Evolutionary conservation across 2,113 vertebrate genomes (phyloP).

Genomic region (Chaenocephalus aceratus): DNA sequence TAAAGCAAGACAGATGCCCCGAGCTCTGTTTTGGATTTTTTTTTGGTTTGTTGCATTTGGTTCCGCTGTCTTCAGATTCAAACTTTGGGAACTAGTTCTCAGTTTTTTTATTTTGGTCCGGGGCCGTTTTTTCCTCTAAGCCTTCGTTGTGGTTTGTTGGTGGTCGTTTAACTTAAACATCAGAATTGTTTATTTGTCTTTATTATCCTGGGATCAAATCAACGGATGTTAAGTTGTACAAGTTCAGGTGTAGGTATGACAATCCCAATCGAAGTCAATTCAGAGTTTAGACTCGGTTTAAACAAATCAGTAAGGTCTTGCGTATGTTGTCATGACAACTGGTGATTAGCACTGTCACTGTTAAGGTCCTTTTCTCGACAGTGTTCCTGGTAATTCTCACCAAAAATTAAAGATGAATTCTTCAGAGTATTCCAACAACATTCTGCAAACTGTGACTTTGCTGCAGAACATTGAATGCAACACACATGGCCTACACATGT

Average conservation of each 20-base stretch:
- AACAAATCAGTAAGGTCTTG: slow-evolving; percentile 2
- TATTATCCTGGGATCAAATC: neutral
- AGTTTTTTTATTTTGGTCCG: slow-evolving; percentile 42
- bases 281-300: neutral
- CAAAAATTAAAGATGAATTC: neutral
- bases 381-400: neutral
- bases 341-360: slow-evolving; percentile 3
- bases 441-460: neutral
- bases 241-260: neutral
- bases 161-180: slow-evolving; percentile 2
- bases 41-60: slow-evolving; percentile 41
- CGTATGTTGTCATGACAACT: neutral
- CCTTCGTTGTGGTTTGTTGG: slow-evolving; percentile 1
- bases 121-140: slow-evolving; percentile 15
- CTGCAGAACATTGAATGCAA: neutral
- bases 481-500: slow-evolving; percentile 37
- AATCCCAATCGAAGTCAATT: neutral
- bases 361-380: neutral
- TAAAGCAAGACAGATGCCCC: slow-evolving; percentile 44
- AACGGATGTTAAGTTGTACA: neutral
- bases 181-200: neutral
- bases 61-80: slow-evolving; percentile 21
- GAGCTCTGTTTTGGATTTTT: slow-evolving; percentile 33
- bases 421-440: neutral
- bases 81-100: slow-evolving; percentile 48